phyloP scores from a whole-genome alignment of 2,797 vertebrate genomes.

The Glyptemys insculpta region DNA sequence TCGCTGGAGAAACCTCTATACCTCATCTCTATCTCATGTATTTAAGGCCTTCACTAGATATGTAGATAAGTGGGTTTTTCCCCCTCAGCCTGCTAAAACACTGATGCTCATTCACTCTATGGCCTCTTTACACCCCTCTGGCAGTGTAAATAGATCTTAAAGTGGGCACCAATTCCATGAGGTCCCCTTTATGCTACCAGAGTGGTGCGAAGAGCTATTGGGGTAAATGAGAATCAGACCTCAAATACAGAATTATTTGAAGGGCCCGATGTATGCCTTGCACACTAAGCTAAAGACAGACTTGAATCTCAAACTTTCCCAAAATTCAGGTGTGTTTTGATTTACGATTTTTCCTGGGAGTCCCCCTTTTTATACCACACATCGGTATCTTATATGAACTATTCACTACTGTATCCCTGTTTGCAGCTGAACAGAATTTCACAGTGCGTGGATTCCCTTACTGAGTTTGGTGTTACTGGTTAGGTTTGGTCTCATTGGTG shows the following conservation, averaged over 20 bases:
- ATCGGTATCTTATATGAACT: not conserved
- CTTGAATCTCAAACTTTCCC: not conserved
- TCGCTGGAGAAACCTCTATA: constrained; percentile 17
- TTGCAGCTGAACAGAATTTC: not conserved
- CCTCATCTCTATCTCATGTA: not conserved
- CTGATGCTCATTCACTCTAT: constrained; percentile 24
- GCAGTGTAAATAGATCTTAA: constrained; percentile 26
- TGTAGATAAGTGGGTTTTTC: not conserved
- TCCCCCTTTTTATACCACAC: not conserved
- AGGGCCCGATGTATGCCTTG: not conserved
- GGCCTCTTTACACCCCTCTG: constrained; percentile 1
- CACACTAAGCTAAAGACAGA: not conserved
- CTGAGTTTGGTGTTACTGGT: not conserved
- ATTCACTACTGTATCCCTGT: not conserved
- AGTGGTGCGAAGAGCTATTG: constrained; percentile 2
- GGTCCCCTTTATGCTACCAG: not conserved
- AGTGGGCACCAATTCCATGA: not conserved
- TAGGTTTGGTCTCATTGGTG: constrained; percentile 25
- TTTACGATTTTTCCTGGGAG: not conserved
- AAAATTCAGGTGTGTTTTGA: not conserved
- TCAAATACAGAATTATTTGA: not conserved
- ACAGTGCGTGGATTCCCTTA: not conserved
- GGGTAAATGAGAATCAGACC: not conserved
- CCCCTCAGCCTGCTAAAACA: not conserved
- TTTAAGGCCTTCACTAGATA: not conserved